Percentiles rank a stretch among this genome's conserved stretches.
phyloP scores from a whole-genome alignment of 1,140 invertebrate genomes.

The Helicoverpa zea region DNA sequence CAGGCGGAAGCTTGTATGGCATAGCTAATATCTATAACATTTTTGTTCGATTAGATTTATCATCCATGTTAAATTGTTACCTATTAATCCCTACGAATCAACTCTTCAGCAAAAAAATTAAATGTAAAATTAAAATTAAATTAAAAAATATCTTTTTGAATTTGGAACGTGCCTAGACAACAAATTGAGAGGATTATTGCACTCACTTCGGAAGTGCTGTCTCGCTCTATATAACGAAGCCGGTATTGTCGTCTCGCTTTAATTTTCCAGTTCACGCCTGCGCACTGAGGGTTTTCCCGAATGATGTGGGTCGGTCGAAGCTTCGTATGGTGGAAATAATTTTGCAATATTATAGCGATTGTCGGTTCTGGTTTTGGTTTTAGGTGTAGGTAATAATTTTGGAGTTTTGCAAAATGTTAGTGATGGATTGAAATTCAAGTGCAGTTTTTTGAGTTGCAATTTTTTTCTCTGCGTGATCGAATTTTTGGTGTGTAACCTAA shows the following conservation, averaged over 20 bases:
- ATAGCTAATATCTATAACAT: no score
- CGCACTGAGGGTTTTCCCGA: conserved; percentile 74
- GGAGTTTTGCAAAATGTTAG: neutral
- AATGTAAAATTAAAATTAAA: no score
- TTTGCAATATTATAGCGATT: conserved; percentile 23
- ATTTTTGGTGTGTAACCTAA: no score
- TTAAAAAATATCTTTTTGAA: conserved; percentile 65
- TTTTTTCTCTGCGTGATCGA: no score
- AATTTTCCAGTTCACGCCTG: conserved; percentile 76
- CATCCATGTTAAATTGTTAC: no score
- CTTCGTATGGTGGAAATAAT: conserved; percentile 67
- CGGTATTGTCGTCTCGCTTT: conserved; percentile 60
- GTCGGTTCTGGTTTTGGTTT: neutral
- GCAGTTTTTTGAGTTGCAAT: no score
- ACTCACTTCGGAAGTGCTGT: conserved; percentile 66
- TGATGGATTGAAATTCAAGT: neutral
- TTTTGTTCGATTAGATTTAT: no score
- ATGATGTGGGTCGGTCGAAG: conserved; percentile 76
- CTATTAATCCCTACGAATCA: neutral
- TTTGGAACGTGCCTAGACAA: conserved; percentile 79
- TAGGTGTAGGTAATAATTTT: neutral
- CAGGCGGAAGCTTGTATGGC: neutral
- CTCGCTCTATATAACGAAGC: conserved; percentile 60
- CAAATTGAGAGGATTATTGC: conserved; percentile 80
- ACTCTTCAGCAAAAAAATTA: conserved; percentile 13